These are phyloP conservation scores for Mus spicilegus DNA, from an alignment of 2,113 vertebrate species.

Conservation along the genomic window DNA sequence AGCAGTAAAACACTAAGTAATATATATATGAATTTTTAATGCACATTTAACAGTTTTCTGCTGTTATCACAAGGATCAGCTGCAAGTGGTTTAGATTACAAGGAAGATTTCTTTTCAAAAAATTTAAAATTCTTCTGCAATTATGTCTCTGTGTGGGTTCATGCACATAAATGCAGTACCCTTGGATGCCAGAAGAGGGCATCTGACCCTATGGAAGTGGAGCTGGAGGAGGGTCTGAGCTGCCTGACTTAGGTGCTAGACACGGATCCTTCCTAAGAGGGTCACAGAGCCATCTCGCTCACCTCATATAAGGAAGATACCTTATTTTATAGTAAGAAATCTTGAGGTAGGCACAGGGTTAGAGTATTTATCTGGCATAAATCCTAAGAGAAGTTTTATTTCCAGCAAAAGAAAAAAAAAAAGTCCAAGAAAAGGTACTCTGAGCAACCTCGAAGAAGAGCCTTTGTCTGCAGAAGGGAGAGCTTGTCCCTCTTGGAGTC, in stretches of 20 bases:
- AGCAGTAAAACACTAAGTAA: too few species aligned
- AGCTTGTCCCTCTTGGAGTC: not conserved
- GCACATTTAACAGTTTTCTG: not conserved
- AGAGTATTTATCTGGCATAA: too few species aligned
- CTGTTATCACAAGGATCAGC: not conserved
- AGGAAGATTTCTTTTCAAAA: not conserved
- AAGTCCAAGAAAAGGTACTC: not conserved
- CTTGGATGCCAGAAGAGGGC: not conserved
- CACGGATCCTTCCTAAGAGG: not conserved
- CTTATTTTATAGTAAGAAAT: not conserved
- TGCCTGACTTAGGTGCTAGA: not conserved
- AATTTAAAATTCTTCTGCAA: not conserved
- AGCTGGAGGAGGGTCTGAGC: not conserved
- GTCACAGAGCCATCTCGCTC: not conserved
- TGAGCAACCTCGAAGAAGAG: not conserved
- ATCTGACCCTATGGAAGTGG: not conserved
- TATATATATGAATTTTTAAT: too few species aligned
- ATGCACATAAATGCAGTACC: not conserved
- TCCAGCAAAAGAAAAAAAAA: not conserved
- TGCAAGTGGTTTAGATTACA: not conserved
- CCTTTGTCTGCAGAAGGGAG: not conserved
- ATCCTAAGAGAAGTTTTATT: too few species aligned
- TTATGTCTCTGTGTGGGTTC: not conserved
- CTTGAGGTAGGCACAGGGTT: too few species aligned
- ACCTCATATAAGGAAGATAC: not conserved